phyloP scores from a whole-genome alignment of 2,113 vertebrate species.

The Sigmodon hispidus region DNA sequence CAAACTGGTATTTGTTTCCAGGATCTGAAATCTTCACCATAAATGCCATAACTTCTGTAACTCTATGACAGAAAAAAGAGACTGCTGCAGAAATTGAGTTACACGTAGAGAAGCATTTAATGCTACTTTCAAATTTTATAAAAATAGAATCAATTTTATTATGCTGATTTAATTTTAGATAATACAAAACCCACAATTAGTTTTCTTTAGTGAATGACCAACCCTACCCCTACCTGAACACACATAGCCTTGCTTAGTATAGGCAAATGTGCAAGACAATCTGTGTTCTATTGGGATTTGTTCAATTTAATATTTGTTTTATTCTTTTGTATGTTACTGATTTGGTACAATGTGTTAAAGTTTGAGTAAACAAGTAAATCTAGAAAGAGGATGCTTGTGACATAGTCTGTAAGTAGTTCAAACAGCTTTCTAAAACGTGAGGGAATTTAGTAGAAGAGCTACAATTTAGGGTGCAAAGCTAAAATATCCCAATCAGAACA shows the following conservation, averaged over 20 bases:
- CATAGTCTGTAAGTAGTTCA: background rate
- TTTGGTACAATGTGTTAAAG: background rate
- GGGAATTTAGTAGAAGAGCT: background rate
- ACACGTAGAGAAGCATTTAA: background rate
- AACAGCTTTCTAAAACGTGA: background rate
- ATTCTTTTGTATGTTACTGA: background rate
- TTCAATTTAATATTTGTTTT: background rate
- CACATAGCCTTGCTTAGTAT: background rate
- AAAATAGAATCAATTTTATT: background rate
- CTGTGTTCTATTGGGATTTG: background rate
- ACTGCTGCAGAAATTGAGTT: background rate
- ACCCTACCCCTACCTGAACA: background rate
- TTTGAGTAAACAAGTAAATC: background rate
- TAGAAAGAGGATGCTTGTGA: background rate
- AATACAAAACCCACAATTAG: background rate
- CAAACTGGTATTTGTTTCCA: background rate
- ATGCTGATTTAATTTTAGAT: background rate
- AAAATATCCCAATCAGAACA: background rate
- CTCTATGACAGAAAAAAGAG: background rate
- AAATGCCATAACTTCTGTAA: background rate
- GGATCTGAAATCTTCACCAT: background rate
- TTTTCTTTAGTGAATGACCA: background rate
- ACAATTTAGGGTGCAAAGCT: background rate
- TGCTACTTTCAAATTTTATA: background rate
- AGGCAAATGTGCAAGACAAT: background rate